phyloP scores from a whole-genome alignment of 2,888 invertebrate genomes.

The Mesochorus sp. region DNA sequence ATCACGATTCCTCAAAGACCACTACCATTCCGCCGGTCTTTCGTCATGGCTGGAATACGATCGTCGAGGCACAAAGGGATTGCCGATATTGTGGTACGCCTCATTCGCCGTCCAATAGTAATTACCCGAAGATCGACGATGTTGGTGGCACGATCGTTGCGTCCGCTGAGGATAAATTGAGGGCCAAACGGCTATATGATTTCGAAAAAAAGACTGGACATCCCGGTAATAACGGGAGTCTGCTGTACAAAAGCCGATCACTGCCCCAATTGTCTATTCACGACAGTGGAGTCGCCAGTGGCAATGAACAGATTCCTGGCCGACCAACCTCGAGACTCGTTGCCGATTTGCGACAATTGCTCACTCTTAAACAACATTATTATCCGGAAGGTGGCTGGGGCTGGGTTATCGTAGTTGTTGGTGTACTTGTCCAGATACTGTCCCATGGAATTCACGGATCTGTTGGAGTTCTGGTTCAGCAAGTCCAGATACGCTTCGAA shows the following conservation, averaged over 20 bases:
- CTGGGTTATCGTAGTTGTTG: conserved; percentile 90
- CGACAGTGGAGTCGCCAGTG: conserved; percentile 83
- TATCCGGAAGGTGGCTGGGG: conserved; percentile 96
- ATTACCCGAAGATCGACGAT: conserved; percentile 5
- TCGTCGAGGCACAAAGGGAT: conserved; percentile 10
- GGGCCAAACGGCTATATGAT: not conserved
- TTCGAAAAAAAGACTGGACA: conserved; percentile 21
- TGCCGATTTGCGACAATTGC: conserved; percentile 84
- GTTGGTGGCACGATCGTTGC: not conserved
- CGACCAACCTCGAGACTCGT: conserved; percentile 83
- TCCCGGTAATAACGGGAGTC: conserved; percentile 15
- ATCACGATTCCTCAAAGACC: conserved; percentile 25
- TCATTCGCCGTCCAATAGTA: conserved; percentile 20
- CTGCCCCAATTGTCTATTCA: conserved; percentile 86
- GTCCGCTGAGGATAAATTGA: not conserved
- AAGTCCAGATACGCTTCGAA: conserved; percentile 85
- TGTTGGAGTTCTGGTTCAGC: conserved; percentile 85
- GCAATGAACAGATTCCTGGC: conserved; percentile 82
- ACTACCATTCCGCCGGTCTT: conserved; percentile 1
- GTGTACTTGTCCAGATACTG: conserved; percentile 88
- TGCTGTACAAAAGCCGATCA: conserved; percentile 86
- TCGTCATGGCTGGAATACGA: conserved; percentile 23
- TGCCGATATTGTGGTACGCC: conserved; percentile 47
- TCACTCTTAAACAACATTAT: conserved; percentile 90
- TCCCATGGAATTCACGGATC: conserved; percentile 90